Percentiles rank a stretch among this genome's conserved stretches.
phyloP scores from a whole-genome alignment of 2,888 invertebrate species.

The Lutraria lutraria region DNA sequence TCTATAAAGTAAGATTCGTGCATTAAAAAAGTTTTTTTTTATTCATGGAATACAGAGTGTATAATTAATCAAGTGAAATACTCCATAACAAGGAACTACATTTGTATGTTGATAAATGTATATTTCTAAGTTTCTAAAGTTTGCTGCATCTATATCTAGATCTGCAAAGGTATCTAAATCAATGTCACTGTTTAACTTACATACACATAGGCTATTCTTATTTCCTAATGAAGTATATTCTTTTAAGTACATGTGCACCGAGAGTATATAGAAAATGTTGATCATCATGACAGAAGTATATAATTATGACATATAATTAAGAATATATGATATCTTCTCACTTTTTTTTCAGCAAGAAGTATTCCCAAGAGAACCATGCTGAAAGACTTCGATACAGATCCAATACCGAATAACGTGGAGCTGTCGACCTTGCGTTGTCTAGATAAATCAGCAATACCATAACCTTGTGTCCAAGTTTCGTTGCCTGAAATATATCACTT shows the following conservation, averaged over 20 bases:
- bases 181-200: no score
- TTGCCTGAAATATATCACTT: slow-evolving; percentile 25
- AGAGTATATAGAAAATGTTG: neutral
- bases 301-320: no score
- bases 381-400: slow-evolving; percentile 59
- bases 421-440: slow-evolving; percentile 32
- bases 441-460: slow-evolving; percentile 48
- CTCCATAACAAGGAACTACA: neutral
- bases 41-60: neutral
- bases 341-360: slow-evolving; percentile 51
- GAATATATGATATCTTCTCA: neutral
- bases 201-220: no score
- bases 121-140: no score
- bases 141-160: no score
- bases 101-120: no score
- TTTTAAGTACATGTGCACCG: no score
- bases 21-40: no score
- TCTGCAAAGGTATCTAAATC: no score
- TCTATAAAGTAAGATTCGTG: slow-evolving; percentile 30
- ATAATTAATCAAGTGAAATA: neutral
- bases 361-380: slow-evolving; percentile 52
- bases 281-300: no score
- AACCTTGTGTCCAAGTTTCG: slow-evolving; percentile 56
- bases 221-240: no score
- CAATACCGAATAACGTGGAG: slow-evolving; percentile 54